Evolutionary conservation across 2,888 invertebrate genomes (phyloP), one percentile per base, ranked within the genome.

Genomic region (Agriopis leucophaearia): DNA sequence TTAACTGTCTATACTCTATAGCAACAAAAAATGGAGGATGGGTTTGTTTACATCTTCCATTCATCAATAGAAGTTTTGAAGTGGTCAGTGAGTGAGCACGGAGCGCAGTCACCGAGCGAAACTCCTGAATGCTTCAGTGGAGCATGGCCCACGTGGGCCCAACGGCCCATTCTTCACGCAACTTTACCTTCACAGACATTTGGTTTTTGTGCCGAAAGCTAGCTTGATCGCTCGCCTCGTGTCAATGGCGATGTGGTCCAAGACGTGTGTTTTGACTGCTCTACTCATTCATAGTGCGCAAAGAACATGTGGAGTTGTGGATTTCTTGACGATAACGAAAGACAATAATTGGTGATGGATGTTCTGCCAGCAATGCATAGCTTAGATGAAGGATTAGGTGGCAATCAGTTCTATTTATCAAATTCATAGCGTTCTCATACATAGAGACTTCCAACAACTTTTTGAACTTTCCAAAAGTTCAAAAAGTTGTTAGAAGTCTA

Each of bases 81-180:
- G 61, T 61, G 66, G 50, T 55, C 71, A 63, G 55, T 65, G 65
- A 62, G 59, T 65, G 62, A 59, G 36, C 58, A 67, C 48, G 12
- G 47, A 52, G 61, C 7, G 82, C 79, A 82, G 76, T 76, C 82
- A 83, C 67, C 64, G 81, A 71, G 80, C 82, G 83, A 80, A 78
- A 80, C 57, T 78, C 78, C 78, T 78, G 74, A 74, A 74, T 82
- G 86, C 83, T 83, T 78, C 87, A 88, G 73, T 86, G 85, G 74
- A 86, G 80, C 87, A 82, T 83, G 78, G 51, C 66, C 80, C 85
- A 86, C 78, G 83, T 78, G 84, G 79, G 67, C 10, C 72, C 74
- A 78, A 61, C 75, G 72, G 75, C 73, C 70, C 80, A 76, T 64
- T 66, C 66, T 66, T 51, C 63, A 66, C 57, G 66, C 60, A 47